phyloP scores from a whole-genome alignment of 2,113 vertebrate species.

The Nycticorax nycticorax region DNA sequence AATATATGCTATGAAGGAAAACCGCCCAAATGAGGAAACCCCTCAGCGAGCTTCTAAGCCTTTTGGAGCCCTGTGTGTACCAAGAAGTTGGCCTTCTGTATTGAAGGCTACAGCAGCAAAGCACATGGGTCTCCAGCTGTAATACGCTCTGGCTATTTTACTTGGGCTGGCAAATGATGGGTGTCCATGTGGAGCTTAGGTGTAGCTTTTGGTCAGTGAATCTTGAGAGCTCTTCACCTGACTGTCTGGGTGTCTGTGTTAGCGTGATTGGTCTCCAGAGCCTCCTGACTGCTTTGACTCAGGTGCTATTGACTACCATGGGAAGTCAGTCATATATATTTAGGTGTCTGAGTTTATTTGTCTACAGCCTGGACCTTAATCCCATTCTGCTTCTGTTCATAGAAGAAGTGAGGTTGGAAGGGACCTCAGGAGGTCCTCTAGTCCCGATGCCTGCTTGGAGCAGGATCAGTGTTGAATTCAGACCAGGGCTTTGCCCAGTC shows the following conservation, averaged over 20 bases:
- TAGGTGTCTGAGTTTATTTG: not conserved
- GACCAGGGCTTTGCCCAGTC: not conserved
- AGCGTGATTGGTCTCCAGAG: not conserved
- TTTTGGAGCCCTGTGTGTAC: not conserved
- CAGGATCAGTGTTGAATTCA: not conserved
- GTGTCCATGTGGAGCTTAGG: not conserved
- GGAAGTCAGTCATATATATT: not conserved
- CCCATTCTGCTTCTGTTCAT: not conserved
- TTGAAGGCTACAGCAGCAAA: not conserved
- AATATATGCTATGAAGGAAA: not conserved
- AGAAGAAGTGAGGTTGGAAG: not conserved
- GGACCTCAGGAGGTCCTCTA: not conserved
- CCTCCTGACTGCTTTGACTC: not conserved
- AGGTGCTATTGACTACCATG: not conserved
- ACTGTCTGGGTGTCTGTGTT: not conserved
- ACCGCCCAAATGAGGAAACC: not conserved
- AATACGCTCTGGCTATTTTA: not conserved
- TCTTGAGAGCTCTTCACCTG: not conserved
- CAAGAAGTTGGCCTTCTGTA: accelerated
- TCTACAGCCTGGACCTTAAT: not conserved
- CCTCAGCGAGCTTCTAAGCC: not conserved
- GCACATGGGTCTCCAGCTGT: not conserved
- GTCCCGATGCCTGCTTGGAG: not conserved
- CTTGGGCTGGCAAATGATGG: not conserved
- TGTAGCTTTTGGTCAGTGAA: not conserved